Conservation (phyloP, 37 sponge, comb jelly and placozoan species). For the Crambe crambe region DNA sequence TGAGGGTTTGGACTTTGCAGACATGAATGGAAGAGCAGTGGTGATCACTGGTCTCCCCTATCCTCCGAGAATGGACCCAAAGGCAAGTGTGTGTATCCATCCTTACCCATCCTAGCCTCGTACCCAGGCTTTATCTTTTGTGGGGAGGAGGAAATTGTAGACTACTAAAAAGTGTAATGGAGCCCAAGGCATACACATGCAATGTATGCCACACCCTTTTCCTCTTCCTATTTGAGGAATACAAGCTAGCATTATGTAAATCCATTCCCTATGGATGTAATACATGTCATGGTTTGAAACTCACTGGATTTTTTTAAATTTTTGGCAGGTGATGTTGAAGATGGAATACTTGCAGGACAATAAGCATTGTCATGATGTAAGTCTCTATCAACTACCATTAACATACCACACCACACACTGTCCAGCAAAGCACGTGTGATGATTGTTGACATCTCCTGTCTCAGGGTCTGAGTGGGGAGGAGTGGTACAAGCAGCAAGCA, state of each 20-base stretch:
- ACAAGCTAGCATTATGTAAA: too few relatives aligned
- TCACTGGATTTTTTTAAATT: too few relatives aligned
- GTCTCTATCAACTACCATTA: too few relatives aligned
- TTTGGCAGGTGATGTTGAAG: slow-evolving; percentile 74
- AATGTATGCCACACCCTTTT: not conserved
- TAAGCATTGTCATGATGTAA: not conserved
- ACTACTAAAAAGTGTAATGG: too few relatives aligned
- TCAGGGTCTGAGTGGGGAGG: slow-evolving; percentile 68
- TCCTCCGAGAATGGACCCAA: slow-evolving; percentile 91
- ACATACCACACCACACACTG: too few relatives aligned
- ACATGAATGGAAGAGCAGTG: slow-evolving; percentile 94
- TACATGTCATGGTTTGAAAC: too few relatives aligned
- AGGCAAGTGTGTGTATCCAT: slow-evolving; percentile 23
- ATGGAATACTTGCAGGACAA: slow-evolving; percentile 71
- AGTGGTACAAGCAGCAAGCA: slow-evolving; percentile 96
- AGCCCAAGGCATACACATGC: not conserved
- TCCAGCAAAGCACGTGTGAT: too few relatives aligned
- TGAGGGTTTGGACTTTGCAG: slow-evolving; percentile 97
- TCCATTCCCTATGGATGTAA: too few relatives aligned
- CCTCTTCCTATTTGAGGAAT: too few relatives aligned
- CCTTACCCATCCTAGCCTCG: too few relatives aligned
- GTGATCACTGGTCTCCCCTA: slow-evolving; percentile 95
- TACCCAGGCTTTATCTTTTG: too few relatives aligned
- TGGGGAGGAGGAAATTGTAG: not conserved
- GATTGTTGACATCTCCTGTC: not conserved